A percentile compares a stretch with the other conserved stretches of the same genome.
phyloP scores from a whole-genome alignment of 2,888 invertebrate genomes.

The Buathra laborator region DNA sequence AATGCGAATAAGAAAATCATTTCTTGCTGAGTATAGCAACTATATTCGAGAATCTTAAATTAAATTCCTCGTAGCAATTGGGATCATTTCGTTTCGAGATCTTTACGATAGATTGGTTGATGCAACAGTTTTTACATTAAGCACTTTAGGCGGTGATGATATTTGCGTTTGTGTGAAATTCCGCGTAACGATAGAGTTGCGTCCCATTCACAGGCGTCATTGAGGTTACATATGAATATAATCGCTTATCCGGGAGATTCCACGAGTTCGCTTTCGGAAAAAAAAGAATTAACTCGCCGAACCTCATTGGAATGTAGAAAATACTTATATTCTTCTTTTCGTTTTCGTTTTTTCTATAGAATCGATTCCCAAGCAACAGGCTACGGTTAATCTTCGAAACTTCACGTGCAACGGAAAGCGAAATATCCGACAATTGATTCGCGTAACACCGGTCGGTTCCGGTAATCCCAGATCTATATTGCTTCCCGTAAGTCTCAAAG shows the following conservation, averaged over 20 bases:
- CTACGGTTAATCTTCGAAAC: conserved; percentile 78
- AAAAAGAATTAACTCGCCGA: neutral
- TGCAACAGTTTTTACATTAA: neutral
- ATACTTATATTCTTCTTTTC: neutral
- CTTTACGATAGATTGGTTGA: neutral
- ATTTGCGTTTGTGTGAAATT: neutral
- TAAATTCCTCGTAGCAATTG: neutral
- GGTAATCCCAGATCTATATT: conserved; percentile 88
- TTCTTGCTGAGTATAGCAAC: neutral
- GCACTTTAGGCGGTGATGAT: neutral
- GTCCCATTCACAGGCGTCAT: neutral
- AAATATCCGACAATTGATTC: conserved; percentile 81
- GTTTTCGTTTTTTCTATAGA: conserved; percentile 68
- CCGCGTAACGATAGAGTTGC: neutral
- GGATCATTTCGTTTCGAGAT: neutral
- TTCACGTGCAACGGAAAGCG: conserved; percentile 77
- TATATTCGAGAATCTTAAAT: neutral
- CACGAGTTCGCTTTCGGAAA: neutral
- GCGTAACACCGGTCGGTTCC: conserved; percentile 83
- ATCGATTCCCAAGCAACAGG: conserved; percentile 70
- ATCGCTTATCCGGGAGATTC: neutral
- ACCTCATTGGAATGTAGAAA: neutral
- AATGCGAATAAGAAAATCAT: neutral
- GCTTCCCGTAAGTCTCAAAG: conserved; percentile 90
- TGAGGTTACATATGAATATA: neutral